Percentiles rank a stretch among this genome's conserved stretches.
phyloP scores from a whole-genome alignment of 92 coral and sea anemone genomes.

The Siderastrea radians region DNA sequence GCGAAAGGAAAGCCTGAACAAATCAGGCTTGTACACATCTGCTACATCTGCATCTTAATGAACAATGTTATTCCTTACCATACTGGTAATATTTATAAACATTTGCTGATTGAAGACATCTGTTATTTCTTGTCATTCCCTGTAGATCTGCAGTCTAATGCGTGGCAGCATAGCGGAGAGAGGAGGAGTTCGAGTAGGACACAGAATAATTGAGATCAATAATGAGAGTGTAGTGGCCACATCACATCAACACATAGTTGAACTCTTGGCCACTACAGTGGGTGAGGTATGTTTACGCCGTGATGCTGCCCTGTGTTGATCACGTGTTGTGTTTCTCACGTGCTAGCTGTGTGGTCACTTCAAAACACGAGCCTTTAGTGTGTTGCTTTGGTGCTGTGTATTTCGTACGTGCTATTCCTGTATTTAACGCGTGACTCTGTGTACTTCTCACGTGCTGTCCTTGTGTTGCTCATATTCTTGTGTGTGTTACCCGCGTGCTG shows the following conservation, averaged over 20 bases:
- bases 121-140: neutral
- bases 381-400: neutral
- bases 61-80: no score
- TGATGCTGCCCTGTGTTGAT: neutral
- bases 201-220: slow-evolving; percentile 96
- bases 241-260: slow-evolving; percentile 97
- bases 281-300: slow-evolving; percentile 88
- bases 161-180: slow-evolving; percentile 99
- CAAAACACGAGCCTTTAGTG: neutral
- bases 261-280: slow-evolving; percentile 89
- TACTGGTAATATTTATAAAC: no score
- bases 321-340: neutral
- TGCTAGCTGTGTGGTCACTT: neutral
- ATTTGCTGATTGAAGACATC: neutral
- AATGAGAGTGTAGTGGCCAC: slow-evolving; percentile 99
- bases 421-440: neutral
- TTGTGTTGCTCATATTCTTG: no score
- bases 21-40: no score
- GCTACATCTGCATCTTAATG: no score
- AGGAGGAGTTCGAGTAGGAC: slow-evolving; percentile 99
- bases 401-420: neutral
- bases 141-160: slow-evolving; percentile 97
- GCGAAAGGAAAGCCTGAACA: no score
- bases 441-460: neutral
- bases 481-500: neutral